Base-by-base conservation (phyloP, 2,113 vertebrate species). In the Trematomus loennbergii region DNA sequence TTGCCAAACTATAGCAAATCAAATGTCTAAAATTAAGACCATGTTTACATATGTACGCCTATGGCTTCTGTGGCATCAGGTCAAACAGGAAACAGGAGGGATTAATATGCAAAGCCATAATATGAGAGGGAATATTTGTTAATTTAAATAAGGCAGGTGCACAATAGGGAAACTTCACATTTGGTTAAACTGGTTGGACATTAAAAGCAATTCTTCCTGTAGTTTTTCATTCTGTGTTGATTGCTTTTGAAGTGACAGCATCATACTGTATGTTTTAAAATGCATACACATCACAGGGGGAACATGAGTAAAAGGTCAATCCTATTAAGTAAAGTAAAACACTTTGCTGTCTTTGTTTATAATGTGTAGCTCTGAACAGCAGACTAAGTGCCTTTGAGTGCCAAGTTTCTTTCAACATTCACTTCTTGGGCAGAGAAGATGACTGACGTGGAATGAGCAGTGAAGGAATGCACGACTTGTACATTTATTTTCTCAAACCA, bases 61-160 rank as follows among this genome's bases (percentile, higher is more conserved):
- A 11, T 15, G 12, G 58, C 52, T 25, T 6, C 3, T 2, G 9
- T 0, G 40, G 33, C 29, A 46, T 61, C 45, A 48, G 10, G 57
- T 63, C 1, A 46, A 69, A 13, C 76, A 81, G 78, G 81, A 89
- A 80, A 80, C n/a, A 6, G 46, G 17, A 64, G 55, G 33, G 45
- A 54, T 29, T 40, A 36, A 16, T 49, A 81, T 87, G 83, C 78
- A 88, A 92, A 84, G 10, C 12, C 11, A 15, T 16, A 58, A 48
- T n/a, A 75, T 12, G 29, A 64, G 36, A 50, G 36, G 59, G 48
- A 61, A 53, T 63, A 87, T 88, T 89, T 91, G 86, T 72, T 29
- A 88, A 85, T 87, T 83, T 72, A 90, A 90, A 91, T 90, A 55
- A 79, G 60, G 40, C 63, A 40, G 58, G 64, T 59, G 61, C 22